Conservation (phyloP, 2,797 vertebrate genomes). For the Hippopotamyrus pictus region DNA sequence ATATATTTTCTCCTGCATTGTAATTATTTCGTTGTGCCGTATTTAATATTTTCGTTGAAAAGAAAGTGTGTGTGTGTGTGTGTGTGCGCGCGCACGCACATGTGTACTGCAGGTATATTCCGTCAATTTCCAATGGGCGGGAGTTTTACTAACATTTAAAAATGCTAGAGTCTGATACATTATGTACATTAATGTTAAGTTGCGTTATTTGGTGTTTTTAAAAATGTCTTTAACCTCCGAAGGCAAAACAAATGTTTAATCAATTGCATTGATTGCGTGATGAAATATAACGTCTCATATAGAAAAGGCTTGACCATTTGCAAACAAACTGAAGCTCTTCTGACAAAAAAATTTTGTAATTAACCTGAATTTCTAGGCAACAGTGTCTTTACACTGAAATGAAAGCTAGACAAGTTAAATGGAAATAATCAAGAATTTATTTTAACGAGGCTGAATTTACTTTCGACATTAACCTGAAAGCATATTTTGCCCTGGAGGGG, state of each 20-base stretch:
- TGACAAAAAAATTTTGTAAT: not conserved
- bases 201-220: not conserved
- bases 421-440: not conserved
- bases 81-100: not conserved
- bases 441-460: not conserved
- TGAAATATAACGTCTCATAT: not conserved
- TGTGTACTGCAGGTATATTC: not conserved
- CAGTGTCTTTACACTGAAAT: not conserved
- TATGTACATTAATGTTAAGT: not conserved
- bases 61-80: not conserved
- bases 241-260: not conserved
- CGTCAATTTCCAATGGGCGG: not conserved
- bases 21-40: not conserved
- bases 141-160: not conserved
- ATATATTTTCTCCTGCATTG: not conserved
- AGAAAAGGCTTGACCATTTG: not conserved
- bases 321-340: not conserved
- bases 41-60: not conserved
- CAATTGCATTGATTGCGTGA: not conserved
- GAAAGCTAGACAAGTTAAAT: not conserved
- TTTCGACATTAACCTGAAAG: not conserved
- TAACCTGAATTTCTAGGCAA: not conserved
- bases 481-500: not conserved
- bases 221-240: not conserved
- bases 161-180: not conserved